A percentile compares a stretch with the other conserved stretches of the same genome.
phyloP scores from a whole-genome alignment of 2,797 vertebrate species.

The Rhinogobio ventralis region DNA sequence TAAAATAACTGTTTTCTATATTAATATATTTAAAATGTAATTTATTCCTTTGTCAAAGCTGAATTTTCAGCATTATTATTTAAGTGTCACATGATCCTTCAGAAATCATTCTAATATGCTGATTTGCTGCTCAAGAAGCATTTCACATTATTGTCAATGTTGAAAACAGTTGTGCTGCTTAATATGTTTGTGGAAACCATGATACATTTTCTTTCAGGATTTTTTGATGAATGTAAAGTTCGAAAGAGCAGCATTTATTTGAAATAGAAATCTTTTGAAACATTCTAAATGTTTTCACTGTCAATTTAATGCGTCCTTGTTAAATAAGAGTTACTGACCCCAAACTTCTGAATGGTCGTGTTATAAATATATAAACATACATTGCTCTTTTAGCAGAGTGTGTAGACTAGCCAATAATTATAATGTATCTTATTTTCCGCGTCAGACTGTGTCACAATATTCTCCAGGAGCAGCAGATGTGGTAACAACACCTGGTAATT shows the following conservation, averaged over 20 bases:
- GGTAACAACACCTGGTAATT: constrained; percentile 55
- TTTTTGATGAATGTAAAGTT: not conserved
- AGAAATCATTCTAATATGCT: not conserved
- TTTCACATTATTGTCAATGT: not conserved
- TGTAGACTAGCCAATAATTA: constrained; percentile 46
- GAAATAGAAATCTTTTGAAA: not conserved
- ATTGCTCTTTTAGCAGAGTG: constrained; percentile 11
- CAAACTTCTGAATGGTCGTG: no score
- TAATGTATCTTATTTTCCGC: constrained; percentile 52
- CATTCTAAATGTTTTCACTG: not conserved
- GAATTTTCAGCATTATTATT: not conserved
- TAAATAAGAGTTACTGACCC: not conserved
- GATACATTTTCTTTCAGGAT: not conserved
- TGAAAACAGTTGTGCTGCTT: not conserved
- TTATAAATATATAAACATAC: constrained; percentile 1
- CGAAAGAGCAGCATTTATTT: not conserved
- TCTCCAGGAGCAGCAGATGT: constrained; percentile 44
- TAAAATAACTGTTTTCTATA: not conserved
- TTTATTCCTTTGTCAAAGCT: not conserved
- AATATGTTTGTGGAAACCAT: not conserved
- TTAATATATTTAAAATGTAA: not conserved
- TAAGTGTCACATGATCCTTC: constrained; percentile 3
- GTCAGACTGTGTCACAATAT: constrained; percentile 51
- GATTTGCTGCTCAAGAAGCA: not conserved
- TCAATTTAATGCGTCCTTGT: not conserved